Conservation (phyloP, 30 jellyfish, hydroid and myxozoan species). For the Nemopilema nomurai region DNA sequence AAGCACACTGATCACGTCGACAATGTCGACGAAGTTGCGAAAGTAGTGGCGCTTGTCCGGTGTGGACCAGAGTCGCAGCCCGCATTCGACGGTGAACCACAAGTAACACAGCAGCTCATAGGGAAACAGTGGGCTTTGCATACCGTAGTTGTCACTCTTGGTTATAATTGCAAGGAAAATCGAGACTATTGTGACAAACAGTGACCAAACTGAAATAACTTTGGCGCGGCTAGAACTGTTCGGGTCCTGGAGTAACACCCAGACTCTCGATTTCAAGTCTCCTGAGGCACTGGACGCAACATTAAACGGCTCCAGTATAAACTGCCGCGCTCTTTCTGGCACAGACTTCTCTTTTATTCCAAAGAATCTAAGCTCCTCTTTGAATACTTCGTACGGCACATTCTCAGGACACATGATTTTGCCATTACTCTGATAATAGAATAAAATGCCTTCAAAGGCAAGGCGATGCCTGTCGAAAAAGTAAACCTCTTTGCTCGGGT, state of each 20-base stretch:
- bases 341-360: conserved; percentile 54
- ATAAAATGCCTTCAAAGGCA: conserved; percentile 82
- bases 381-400: conserved; percentile 91
- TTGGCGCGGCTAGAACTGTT: conserved; percentile 64
- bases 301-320: conserved; percentile 45
- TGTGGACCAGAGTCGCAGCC: conserved; percentile 72
- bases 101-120: conserved; percentile 71
- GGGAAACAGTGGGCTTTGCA: conserved; percentile 62
- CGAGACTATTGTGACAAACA: conserved; percentile 60
- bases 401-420: conserved; percentile 78
- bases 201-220: conserved; percentile 56
- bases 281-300: not conserved
- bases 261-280: conserved; percentile 37
- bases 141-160: conserved; percentile 29
- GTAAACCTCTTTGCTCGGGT: conserved; percentile 37
- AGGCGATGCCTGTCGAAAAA: conserved; percentile 85
- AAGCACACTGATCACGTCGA: conserved; percentile 67
- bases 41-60: conserved; percentile 66
- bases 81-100: conserved; percentile 79
- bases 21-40: conserved; percentile 68
- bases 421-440: conserved; percentile 77
- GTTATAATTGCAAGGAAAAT: conserved; percentile 54
- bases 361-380: conserved; percentile 76
- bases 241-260: conserved; percentile 71
- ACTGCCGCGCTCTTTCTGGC: conserved; percentile 61